Percentiles rank a stretch among this genome's conserved stretches.
Conservation (phyloP, 2,113 vertebrate genomes). For the Arothron firmamentum region DNA sequence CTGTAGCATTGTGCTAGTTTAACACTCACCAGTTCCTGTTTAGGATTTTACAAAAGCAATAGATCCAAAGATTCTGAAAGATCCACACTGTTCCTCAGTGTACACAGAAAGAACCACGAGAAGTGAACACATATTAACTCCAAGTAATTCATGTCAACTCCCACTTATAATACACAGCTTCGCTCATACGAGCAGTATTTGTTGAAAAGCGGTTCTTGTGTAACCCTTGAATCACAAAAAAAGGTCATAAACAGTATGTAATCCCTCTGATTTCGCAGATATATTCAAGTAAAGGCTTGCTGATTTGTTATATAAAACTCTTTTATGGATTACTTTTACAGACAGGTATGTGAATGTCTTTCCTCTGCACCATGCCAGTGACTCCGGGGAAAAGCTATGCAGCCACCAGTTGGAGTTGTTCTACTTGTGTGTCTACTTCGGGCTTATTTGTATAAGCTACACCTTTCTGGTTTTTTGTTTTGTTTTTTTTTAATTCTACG, state of each 20-base stretch:
- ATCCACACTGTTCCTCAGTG: conserved; percentile 1
- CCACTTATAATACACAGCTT: not conserved
- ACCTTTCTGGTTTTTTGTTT: not conserved
- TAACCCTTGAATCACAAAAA: not conserved
- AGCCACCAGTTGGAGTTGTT: conserved; percentile 22
- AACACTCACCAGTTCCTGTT: too few relatives aligned
- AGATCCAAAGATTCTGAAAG: conserved; percentile 4
- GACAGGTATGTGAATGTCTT: not conserved
- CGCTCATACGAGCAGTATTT: conserved; percentile 2
- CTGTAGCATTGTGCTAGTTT: too few relatives aligned
- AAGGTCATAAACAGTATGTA: not conserved
- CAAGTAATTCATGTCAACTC: not conserved
- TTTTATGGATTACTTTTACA: conserved; percentile 12
- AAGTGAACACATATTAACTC: not conserved
- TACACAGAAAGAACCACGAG: not conserved
- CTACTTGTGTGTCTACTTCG: not conserved
- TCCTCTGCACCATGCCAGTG: conserved; percentile 7
- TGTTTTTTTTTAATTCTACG: not conserved
- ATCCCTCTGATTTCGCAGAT: not conserved
- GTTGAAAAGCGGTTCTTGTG: not conserved
- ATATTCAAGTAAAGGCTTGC: conserved; percentile 3
- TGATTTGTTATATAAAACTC: not conserved
- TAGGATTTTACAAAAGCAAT: not conserved
- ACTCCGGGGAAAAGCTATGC: conserved; percentile 14
- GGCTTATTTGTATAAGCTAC: too few relatives aligned